These are phyloP conservation scores for Drosophila ezoana DNA, from an alignment of 2,888 invertebrate genomes.

Conservation along the genomic window DNA sequence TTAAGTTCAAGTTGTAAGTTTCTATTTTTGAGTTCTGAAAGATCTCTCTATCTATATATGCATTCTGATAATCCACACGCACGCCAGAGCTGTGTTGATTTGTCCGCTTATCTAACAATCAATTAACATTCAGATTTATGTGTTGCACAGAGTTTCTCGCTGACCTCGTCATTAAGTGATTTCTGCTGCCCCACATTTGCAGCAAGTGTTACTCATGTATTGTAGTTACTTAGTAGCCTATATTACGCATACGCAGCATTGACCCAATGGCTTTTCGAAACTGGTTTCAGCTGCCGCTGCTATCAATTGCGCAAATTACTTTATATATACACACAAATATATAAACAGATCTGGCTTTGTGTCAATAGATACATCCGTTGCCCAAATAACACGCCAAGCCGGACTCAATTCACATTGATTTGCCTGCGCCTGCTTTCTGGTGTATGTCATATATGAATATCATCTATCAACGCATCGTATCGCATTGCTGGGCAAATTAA, in stretches of 20 bases:
- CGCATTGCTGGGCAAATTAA: constrained; percentile 34
- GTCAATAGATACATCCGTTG: constrained; percentile 44
- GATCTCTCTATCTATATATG: not conserved
- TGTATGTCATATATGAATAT: constrained; percentile 28
- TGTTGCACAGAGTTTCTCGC: constrained; percentile 3
- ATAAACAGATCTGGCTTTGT: constrained; percentile 1
- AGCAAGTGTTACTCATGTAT: constrained; percentile 13
- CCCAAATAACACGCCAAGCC: constrained; percentile 33
- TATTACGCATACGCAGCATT: constrained; percentile 42
- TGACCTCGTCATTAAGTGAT: constrained; percentile 19
- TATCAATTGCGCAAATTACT: constrained; percentile 43
- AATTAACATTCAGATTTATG: constrained; percentile 4
- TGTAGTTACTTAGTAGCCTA: constrained; percentile 15
- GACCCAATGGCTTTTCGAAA: constrained; percentile 51
- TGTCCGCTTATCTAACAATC: constrained; percentile 8
- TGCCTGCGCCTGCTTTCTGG: constrained; percentile 15
- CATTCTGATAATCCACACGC: not conserved
- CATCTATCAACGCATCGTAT: constrained; percentile 18
- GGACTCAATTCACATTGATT: constrained; percentile 37
- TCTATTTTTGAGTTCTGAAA: not conserved
- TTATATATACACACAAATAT: constrained; percentile 9
- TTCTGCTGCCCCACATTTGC: constrained; percentile 30
- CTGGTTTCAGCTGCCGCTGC: constrained; percentile 15
- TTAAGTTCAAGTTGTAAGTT: not conserved
- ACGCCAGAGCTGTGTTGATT: not conserved